phyloP scores from a whole-genome alignment of 2,113 vertebrate genomes.

The Nematolebias whitei region DNA sequence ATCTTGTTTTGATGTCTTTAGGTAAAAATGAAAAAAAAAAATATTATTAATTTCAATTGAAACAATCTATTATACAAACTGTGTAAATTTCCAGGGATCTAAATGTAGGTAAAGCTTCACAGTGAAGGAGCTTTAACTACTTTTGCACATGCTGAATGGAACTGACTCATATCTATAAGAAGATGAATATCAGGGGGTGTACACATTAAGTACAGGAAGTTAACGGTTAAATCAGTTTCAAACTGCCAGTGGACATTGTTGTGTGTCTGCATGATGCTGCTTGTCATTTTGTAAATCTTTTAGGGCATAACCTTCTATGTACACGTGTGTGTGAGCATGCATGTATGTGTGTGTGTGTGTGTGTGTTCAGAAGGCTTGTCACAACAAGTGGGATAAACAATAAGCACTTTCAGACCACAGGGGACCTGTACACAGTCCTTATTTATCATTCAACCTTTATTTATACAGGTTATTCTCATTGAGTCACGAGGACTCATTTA shows the following conservation, averaged over 20 bases:
- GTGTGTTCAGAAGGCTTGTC: constrained; percentile 47
- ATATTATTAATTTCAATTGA: no score
- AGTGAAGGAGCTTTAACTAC: no score
- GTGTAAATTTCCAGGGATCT: no score
- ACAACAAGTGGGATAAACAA: constrained; percentile 58
- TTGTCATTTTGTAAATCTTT: constrained; percentile 39
- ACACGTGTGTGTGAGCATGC: constrained; percentile 28
- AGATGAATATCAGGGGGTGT: neutral
- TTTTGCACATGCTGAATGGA: no score
- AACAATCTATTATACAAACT: no score
- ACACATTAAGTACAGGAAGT: neutral
- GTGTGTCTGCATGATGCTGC: constrained; percentile 4
- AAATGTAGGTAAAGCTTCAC: no score
- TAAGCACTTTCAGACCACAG: constrained; percentile 58
- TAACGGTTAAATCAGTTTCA: constrained; percentile 8
- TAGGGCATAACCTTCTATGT: constrained; percentile 28
- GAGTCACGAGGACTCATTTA: no score
- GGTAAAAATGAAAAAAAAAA: no score
- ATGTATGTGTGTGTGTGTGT: constrained; percentile 25
- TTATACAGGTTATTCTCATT: no score
- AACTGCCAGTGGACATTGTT: constrained; percentile 7
- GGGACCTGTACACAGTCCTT: no score
- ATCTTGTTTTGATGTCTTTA: no score
- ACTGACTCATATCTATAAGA: neutral
- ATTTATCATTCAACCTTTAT: no score